Evolutionary conservation across 2,113 vertebrate genomes (phyloP).

Genomic region (Oncorhynchus clarkii): DNA sequence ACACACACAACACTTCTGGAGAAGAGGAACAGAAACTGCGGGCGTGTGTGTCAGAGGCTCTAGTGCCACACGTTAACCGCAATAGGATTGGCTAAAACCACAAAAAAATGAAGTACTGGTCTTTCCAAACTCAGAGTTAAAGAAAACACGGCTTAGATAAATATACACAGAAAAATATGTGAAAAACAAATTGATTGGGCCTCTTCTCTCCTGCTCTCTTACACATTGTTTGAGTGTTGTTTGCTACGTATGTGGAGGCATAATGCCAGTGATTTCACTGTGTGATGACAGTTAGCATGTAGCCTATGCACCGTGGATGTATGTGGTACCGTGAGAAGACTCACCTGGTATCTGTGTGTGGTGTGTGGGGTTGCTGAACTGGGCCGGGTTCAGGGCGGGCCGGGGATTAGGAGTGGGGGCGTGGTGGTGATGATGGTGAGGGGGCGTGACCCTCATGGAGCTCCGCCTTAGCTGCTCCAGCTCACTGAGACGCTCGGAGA

Average conservation of each 20-base stretch:
- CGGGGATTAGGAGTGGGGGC: conserved; percentile 79
- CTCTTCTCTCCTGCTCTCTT: too few species aligned
- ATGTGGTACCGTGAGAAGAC: conserved; percentile 43
- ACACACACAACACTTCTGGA: conserved; percentile 13
- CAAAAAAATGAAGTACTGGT: conserved; percentile 34
- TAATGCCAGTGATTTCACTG: background rate
- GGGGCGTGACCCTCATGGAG: conserved; percentile 93
- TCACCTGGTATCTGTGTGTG: conserved; percentile 94
- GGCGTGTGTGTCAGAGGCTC: conserved; percentile 20
- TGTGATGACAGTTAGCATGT: background rate
- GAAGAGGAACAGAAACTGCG: conserved; percentile 63
- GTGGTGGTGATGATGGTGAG: conserved; percentile 84
- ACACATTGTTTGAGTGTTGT: background rate
- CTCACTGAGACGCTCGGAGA: conserved; percentile 94
- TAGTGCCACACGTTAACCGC: conserved; percentile 28
- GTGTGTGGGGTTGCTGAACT: conserved; percentile 90
- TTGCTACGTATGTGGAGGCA: background rate
- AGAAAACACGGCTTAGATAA: background rate
- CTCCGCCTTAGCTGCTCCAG: conserved; percentile 92
- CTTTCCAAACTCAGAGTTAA: conserved; percentile 5
- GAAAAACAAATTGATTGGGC: background rate
- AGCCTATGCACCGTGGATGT: background rate
- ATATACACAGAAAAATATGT: background rate
- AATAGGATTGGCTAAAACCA: conserved; percentile 43
- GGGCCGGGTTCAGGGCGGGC: conserved; percentile 82